phyloP scores from a whole-genome alignment of 2,888 invertebrate species.

The Tipula lateralis region DNA sequence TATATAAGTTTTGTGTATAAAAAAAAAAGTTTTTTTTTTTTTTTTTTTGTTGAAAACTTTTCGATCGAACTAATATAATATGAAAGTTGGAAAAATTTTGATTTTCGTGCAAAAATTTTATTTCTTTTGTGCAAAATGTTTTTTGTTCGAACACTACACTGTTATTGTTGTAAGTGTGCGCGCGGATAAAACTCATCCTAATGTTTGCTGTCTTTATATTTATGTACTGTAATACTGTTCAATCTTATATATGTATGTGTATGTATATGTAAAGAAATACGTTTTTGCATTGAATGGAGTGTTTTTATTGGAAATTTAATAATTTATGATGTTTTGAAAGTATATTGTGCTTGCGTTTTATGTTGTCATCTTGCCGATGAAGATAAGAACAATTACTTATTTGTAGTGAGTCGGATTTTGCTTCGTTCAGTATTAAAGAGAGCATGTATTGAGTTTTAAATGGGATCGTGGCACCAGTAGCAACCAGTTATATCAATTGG shows the following conservation, averaged over 20 bases:
- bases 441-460: too few species aligned
- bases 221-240: too few species aligned
- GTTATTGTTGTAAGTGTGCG: neutral
- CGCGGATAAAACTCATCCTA: neutral
- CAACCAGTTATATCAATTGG: too few species aligned
- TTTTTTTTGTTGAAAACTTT: neutral
- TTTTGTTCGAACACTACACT: neutral
- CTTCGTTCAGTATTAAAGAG: too few species aligned
- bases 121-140: neutral
- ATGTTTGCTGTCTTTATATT: neutral
- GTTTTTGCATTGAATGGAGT: neutral
- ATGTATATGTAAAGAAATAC: neutral
- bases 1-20: neutral
- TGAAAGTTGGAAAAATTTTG: neutral
- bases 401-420: too few species aligned
- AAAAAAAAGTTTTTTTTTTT: neutral
- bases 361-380: neutral
- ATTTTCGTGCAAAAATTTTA: conserved; percentile 24
- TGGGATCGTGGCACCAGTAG: too few species aligned
- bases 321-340: neutral
- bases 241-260: too few species aligned
- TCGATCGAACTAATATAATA: neutral
- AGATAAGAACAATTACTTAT: too few species aligned
- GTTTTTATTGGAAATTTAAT: neutral
- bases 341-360: neutral